Evolutionary conservation across 2,113 vertebrate genomes (phyloP).

Genomic region (Myxocyprinus asiaticus): DNA sequence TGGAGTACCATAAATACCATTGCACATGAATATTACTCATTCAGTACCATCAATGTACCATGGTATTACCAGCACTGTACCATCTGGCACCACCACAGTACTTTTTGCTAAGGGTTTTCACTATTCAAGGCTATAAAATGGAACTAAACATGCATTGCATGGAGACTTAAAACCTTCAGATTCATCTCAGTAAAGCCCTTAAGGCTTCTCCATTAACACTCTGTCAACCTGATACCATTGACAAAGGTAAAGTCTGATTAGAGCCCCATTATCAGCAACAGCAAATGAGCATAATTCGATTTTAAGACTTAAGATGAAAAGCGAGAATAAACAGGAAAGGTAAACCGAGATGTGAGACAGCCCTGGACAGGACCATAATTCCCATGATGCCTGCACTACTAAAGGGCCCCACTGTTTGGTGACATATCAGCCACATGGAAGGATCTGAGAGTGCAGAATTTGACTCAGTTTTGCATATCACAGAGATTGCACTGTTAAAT

Average conservation of each 20-base stretch:
- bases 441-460: conserved; percentile 32
- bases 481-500: conserved; percentile 47
- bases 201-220: conserved; percentile 3
- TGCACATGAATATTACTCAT: no score
- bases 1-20: no score
- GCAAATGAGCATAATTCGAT: conserved; percentile 8
- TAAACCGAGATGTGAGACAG: no score
- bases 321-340: no score
- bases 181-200: not conserved
- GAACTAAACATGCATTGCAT: not conserved
- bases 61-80: no score
- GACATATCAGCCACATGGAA: conserved; percentile 1
- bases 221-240: conserved; percentile 3
- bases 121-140: no score
- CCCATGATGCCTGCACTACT: conserved; percentile 32
- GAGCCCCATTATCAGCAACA: not conserved
- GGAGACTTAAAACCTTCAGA: not conserved
- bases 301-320: not conserved
- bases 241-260: conserved; percentile 9
- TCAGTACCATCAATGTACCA: no score
- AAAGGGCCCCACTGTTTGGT: not conserved
- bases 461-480: conserved; percentile 49
- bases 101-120: no score
- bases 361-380: not conserved
- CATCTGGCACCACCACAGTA: no score